Evolutionary conservation across 1,140 invertebrate species (phyloP).

Genomic region (Pseudomyrmex dendroicus): DNA sequence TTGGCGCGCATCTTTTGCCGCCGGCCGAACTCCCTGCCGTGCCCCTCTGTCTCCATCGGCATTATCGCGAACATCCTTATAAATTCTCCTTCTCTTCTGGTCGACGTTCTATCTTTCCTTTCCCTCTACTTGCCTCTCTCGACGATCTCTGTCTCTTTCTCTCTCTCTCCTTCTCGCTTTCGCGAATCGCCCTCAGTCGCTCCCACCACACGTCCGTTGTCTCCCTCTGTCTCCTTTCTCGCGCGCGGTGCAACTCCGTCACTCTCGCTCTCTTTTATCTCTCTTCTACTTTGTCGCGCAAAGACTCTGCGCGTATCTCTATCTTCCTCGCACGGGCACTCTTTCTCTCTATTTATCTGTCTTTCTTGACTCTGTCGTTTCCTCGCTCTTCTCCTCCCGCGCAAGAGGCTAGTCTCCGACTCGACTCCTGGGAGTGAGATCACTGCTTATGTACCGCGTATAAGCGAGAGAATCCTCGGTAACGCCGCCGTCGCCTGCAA

Average conservation of each 20-base stretch:
- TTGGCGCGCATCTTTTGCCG: conserved; percentile 96
- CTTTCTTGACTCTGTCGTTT: conserved; percentile 31
- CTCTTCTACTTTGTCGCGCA: conserved; percentile 63
- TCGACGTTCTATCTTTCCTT: conserved; percentile 79
- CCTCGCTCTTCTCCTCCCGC: conserved; percentile 72
- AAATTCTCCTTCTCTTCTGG: conserved; percentile 84
- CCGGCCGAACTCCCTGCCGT: conserved; percentile 92
- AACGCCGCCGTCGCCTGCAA: conserved; percentile 57
- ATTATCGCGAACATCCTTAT: conserved; percentile 90
- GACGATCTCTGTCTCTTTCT: conserved; percentile 63
- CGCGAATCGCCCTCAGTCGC: conserved; percentile 71
- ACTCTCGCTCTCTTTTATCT: conserved; percentile 47
- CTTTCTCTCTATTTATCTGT: conserved; percentile 52
- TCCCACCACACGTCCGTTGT: conserved; percentile 66
- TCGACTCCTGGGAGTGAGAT: conserved; percentile 71
- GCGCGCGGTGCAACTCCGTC: conserved; percentile 13
- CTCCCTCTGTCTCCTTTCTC: conserved; percentile 62
- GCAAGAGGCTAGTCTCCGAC: conserved; percentile 70
- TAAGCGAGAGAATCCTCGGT: conserved; percentile 53
- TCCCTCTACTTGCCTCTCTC: conserved; percentile 75
- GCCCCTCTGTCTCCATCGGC: conserved; percentile 95
- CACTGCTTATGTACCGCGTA: conserved; percentile 63
- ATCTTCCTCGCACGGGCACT: conserved; percentile 14
- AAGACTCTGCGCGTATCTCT: conserved; percentile 34
- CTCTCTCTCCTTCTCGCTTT: conserved; percentile 55